Conservation (phyloP, 2,888 invertebrate species). For the Phyllotreta cruciferae region DNA sequence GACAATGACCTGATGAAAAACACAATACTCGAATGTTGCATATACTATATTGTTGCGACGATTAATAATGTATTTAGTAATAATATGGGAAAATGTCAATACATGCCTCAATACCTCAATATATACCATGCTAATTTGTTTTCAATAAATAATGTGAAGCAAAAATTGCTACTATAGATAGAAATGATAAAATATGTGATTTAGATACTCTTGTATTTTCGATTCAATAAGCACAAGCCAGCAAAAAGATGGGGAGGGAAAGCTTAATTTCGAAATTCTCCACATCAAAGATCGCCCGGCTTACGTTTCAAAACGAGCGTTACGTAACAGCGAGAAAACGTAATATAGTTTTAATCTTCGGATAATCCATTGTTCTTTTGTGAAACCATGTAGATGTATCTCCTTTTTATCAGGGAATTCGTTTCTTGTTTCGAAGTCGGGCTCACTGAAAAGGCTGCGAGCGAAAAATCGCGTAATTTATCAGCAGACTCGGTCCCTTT, state of each 20-base stretch:
- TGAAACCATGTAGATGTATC: constrained; percentile 13
- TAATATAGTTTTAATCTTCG: constrained; percentile 17
- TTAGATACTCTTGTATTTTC: background rate
- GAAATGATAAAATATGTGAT: too few relatives aligned
- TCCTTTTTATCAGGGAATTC: background rate
- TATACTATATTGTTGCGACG: too few relatives aligned
- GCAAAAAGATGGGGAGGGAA: constrained; percentile 1
- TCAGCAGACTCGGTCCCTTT: too few relatives aligned
- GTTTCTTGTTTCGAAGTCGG: too few relatives aligned
- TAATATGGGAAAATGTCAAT: too few relatives aligned
- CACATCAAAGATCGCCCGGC: constrained; percentile 14
- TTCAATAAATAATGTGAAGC: too few relatives aligned
- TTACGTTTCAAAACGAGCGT: constrained; percentile 8
- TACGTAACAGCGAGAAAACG: constrained; percentile 16
- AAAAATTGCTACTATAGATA: too few relatives aligned
- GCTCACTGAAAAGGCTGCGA: too few relatives aligned
- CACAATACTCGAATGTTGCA: background rate
- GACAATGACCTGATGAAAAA: constrained; percentile 25
- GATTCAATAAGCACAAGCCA: constrained; percentile 6
- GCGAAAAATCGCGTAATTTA: too few relatives aligned
- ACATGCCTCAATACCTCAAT: too few relatives aligned
- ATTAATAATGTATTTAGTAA: too few relatives aligned
- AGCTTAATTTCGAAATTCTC: constrained; percentile 17
- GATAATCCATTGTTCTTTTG: constrained; percentile 18
- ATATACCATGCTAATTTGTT: too few relatives aligned